Evolutionary conservation across 2,888 invertebrate genomes (phyloP).

Genomic region (Phragmatobia fuliginosa): DNA sequence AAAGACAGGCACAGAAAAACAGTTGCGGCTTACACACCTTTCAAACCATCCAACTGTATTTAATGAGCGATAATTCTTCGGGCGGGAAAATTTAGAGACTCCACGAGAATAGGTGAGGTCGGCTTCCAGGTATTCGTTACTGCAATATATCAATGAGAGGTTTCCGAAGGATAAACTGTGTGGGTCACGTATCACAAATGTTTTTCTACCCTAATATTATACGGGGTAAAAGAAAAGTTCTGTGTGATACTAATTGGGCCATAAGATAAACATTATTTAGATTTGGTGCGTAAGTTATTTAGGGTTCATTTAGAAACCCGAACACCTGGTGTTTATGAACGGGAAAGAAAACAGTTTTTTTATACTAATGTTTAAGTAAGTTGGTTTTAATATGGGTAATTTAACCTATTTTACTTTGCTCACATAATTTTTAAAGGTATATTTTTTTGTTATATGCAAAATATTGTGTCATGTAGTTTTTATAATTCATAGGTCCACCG

Average conservation of each 20-base stretch:
- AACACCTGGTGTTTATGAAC: background rate
- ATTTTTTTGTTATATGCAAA: too few species aligned
- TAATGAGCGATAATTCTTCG: conserved; percentile 74
- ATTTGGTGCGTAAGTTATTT: conserved; percentile 26
- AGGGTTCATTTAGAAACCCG: conserved; percentile 18
- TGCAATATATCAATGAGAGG: conserved; percentile 74
- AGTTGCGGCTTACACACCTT: conserved; percentile 40
- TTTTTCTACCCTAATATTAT: conserved; percentile 75
- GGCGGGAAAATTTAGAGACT: conserved; percentile 69
- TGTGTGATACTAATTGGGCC: conserved; percentile 30
- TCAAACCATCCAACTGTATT: conserved; percentile 63
- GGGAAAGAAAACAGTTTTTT: background rate
- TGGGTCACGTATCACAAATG: conserved; percentile 78
- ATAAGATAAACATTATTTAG: conserved; percentile 35
- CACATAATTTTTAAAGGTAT: background rate
- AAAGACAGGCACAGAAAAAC: conserved; percentile 22
- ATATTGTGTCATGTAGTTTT: too few species aligned
- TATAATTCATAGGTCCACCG: too few species aligned
- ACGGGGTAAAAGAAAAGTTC: conserved; percentile 58
- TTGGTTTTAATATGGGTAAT: background rate
- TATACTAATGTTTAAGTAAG: too few species aligned
- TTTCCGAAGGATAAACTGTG: conserved; percentile 69
- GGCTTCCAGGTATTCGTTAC: conserved; percentile 57
- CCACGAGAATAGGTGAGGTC: conserved; percentile 63
- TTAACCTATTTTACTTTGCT: background rate